These are phyloP conservation scores for Lamellibrachia columna DNA, from an alignment of 2,888 invertebrate genomes.

Conservation along the genomic window DNA sequence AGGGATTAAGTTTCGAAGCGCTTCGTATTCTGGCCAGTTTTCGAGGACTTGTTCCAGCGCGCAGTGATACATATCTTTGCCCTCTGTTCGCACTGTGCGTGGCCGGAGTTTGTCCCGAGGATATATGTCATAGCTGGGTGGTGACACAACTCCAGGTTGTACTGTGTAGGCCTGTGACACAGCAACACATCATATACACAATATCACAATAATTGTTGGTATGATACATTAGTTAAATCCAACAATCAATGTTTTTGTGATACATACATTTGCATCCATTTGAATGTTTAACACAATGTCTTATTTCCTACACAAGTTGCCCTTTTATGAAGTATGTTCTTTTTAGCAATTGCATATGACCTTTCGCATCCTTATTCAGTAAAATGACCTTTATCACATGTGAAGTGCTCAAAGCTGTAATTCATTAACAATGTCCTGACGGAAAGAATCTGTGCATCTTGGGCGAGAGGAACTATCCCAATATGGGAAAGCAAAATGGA, in stretches of 20 bases:
- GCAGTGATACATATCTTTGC: not conserved
- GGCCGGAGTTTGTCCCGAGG: not conserved
- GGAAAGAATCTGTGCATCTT: no score
- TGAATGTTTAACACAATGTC: no score
- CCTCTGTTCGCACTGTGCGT: not conserved
- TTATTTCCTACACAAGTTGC: no score
- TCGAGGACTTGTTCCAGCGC: not conserved
- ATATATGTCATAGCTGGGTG: not conserved
- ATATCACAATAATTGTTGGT: not conserved
- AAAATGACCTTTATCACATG: no score
- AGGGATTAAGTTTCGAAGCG: not conserved
- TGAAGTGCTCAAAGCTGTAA: no score
- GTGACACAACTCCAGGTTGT: not conserved
- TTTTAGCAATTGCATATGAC: no score
- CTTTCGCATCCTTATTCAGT: no score
- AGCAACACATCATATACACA: not conserved
- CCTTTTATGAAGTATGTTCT: no score
- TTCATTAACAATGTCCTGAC: no score
- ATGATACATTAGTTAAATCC: not conserved
- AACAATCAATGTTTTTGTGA: not conserved
- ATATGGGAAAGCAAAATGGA: no score
- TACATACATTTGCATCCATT: not conserved
- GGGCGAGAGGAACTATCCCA: no score
- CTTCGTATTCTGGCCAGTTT: not conserved
- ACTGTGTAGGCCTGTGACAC: not conserved